A percentile compares a stretch with the other conserved stretches of the same genome.
These are phyloP conservation scores for Oxyscelio sp. DNA, from an alignment of 2,888 invertebrate genomes.

Conservation along the genomic window DNA sequence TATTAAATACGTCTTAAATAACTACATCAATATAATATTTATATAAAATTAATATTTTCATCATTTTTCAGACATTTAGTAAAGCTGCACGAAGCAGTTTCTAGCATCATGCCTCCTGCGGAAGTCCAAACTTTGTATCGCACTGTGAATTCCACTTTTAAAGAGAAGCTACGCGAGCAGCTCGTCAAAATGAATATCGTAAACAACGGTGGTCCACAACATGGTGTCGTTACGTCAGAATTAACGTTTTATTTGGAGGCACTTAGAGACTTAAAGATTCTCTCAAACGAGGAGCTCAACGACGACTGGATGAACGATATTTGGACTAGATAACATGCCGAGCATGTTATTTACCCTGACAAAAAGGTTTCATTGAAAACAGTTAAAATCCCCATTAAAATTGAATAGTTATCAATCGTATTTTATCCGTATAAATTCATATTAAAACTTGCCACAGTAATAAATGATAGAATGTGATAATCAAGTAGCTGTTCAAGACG, in stretches of 20 bases:
- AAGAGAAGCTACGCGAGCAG: constrained; percentile 95
- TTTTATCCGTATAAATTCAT: no score
- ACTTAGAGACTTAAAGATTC: constrained; percentile 93
- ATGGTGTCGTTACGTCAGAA: constrained; percentile 97
- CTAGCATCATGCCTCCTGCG: constrained; percentile 94
- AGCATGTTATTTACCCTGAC: constrained; percentile 85
- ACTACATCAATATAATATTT: no score
- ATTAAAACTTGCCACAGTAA: no score
- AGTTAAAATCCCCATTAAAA: no score
- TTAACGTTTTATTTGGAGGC: constrained; percentile 97
- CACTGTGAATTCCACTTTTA: constrained; percentile 95
- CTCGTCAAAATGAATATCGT: constrained; percentile 95
- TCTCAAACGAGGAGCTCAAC: constrained; percentile 92
- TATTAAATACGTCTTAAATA: no score
- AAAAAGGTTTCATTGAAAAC: no score
- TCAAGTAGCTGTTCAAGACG: no score
- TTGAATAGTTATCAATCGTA: no score
- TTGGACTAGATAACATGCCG: constrained; percentile 92
- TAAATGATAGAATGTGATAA: no score
- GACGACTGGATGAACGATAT: constrained; percentile 95
- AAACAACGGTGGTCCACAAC: constrained; percentile 98
- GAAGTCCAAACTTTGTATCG: constrained; percentile 94
- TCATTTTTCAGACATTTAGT: constrained; percentile 93
- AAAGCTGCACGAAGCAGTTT: constrained; percentile 97
- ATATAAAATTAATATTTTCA: no score